Percentiles rank a stretch among this genome's conserved stretches.
Evolutionary conservation across 2,888 invertebrate genomes (phyloP).

Genomic region (Alcis repandata): DNA sequence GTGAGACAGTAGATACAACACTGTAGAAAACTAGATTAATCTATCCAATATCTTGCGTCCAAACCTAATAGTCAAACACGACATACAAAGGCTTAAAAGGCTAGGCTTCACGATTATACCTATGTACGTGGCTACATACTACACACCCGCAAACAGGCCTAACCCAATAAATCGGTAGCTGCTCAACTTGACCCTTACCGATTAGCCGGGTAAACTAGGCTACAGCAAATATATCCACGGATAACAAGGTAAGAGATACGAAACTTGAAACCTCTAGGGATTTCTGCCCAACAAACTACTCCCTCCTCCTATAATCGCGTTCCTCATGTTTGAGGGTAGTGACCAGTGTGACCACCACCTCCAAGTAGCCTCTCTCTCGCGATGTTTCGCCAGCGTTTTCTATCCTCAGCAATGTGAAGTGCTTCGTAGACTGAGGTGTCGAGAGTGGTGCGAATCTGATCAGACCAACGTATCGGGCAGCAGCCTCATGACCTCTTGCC

Average conservation of each 20-base stretch:
- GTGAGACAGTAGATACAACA: too few relatives aligned
- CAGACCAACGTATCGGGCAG: too few relatives aligned
- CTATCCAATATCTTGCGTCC: neutral
- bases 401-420: too few relatives aligned
- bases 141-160: conserved; percentile 50
- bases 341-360: too few relatives aligned
- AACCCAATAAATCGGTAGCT: conserved; percentile 56
- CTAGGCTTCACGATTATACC: conserved; percentile 4
- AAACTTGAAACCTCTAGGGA: conserved; percentile 28
- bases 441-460: too few relatives aligned
- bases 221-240: conserved; percentile 52
- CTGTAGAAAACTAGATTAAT: neutral
- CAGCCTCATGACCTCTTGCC: too few relatives aligned
- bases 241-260: conserved; percentile 38
- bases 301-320: too few relatives aligned
- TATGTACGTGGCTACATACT: conserved; percentile 7
- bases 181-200: conserved; percentile 55
- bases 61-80: neutral
- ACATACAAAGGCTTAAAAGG: neutral
- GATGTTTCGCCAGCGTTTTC: too few relatives aligned
- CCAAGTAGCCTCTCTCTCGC: too few relatives aligned
- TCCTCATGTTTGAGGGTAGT: too few relatives aligned
- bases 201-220: conserved; percentile 56
- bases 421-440: too few relatives aligned
- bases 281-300: too few relatives aligned